These are phyloP conservation scores for Scomber scombrus DNA, from an alignment of 2,113 vertebrate genomes.

Conservation along the genomic window DNA sequence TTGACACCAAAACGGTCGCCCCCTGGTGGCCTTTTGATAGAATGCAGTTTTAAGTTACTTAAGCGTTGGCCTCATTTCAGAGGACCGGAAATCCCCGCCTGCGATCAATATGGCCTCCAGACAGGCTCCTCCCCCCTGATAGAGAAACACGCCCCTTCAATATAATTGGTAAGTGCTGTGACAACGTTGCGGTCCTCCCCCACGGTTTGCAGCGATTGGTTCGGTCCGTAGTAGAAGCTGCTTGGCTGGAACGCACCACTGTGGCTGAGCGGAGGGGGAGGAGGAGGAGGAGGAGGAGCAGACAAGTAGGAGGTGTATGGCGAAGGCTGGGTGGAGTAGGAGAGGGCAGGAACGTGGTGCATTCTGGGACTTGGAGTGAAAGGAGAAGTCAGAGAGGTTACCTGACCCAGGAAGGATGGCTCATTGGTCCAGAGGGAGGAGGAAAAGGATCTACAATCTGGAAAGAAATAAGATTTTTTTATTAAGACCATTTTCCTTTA, in stretches of 20 bases:
- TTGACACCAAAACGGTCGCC: too few species aligned
- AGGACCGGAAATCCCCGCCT: too few species aligned
- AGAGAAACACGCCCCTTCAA: slow-evolving; percentile 69
- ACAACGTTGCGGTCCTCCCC: slow-evolving; percentile 69
- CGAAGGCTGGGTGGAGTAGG: slow-evolving; percentile 62
- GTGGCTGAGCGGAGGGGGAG: slow-evolving; percentile 53
- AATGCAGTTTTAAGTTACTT: too few species aligned
- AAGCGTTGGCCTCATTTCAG: too few species aligned
- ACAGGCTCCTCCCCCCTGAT: slow-evolving; percentile 77
- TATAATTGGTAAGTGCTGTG: slow-evolving; percentile 62
- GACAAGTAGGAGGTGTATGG: slow-evolving; percentile 66
- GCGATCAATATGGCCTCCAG: slow-evolving; percentile 79
- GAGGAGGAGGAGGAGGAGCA: slow-evolving; percentile 33
- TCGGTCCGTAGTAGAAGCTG: slow-evolving; percentile 68
- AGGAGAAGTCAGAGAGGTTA: slow-evolving; percentile 64
- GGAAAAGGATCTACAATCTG: slow-evolving; percentile 69
- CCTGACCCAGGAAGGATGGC: slow-evolving; percentile 61
- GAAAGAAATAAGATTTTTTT: neutral
- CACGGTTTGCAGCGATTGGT: slow-evolving; percentile 48
- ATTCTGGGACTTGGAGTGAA: slow-evolving; percentile 68
- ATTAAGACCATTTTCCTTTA: too few species aligned
- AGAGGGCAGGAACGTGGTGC: slow-evolving; percentile 60
- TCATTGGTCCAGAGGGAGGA: slow-evolving; percentile 72
- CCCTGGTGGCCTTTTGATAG: too few species aligned
- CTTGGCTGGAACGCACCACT: slow-evolving; percentile 47